Evolutionary conservation across 2,888 invertebrate genomes (phyloP), one percentile per base, ranked within the genome.

Genomic region (Halictus quadricinctus): DNA sequence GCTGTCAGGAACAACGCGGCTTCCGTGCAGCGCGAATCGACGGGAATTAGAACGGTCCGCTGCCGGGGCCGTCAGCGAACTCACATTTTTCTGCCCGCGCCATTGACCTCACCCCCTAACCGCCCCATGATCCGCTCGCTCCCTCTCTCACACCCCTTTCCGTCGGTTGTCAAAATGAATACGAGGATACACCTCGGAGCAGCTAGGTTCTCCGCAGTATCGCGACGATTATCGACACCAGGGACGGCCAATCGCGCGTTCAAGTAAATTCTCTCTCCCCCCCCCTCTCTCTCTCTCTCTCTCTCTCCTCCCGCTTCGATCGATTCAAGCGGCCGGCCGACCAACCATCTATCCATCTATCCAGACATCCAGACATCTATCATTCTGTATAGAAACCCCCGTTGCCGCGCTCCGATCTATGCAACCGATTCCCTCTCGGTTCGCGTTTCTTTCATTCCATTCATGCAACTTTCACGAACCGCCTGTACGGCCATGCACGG

Each of bases 31-130:
- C 69, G 79, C 74, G 86, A 75, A 88, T 90, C 86, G 87, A 82
- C 86, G 84, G 70, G 90, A 90, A 90, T 90, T 90, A 90, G 85
- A 88, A 78, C 87, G 81, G 79, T 79, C 83, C 75, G 84, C 76
- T 81, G 69, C 80, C 72, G 75, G 46, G 50, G 69, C 76, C 81
- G 77, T 82, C 80, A 77, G 46, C 81, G 58, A 79, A 75, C 43
- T 84, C 58, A 36, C 76, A 60, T 76, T 70, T 88, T 69, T 75
- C 36, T 64, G 43, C 72, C 58, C 29, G 29, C 48, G n/a, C 72
- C 72, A 36, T 74, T 54, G 25, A 36, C 64, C 74, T 70, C 46
- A 3, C 50, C 58, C 73, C 73, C 29, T 25, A 13, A 6, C 25
- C 25, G 6, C 76, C 54, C 54, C 21, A 21, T 54, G 21, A 7